Conservation (phyloP, 2,888 invertebrate species). For the Acleris cristana region DNA sequence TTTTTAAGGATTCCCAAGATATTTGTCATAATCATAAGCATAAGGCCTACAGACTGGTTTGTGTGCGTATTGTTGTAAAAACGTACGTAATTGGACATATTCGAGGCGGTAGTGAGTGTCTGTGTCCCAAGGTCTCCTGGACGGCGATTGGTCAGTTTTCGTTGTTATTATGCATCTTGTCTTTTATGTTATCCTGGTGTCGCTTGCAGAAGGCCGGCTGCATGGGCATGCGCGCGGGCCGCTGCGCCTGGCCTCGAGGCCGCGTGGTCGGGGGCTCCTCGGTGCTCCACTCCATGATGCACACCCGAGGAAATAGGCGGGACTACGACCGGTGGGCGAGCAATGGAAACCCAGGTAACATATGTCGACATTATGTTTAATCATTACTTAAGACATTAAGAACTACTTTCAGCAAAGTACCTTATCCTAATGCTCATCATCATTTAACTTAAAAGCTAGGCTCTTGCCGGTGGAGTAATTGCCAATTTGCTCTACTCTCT, state of each 20-base stretch:
- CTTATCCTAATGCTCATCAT: too few relatives aligned
- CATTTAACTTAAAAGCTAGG: too few relatives aligned
- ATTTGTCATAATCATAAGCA: too few relatives aligned
- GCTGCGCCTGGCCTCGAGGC: constrained; percentile 92
- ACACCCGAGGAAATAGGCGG: constrained; percentile 89
- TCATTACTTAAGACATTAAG: too few relatives aligned
- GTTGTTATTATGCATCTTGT: too few relatives aligned
- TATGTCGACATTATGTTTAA: too few relatives aligned
- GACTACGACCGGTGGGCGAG: constrained; percentile 93
- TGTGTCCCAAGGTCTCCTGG: background rate
- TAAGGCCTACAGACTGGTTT: too few relatives aligned
- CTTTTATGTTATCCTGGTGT: background rate
- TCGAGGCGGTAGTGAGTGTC: background rate
- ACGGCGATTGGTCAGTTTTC: too few relatives aligned
- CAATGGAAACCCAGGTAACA: constrained; percentile 89
- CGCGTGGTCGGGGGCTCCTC: constrained; percentile 93
- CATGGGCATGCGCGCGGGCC: constrained; percentile 88
- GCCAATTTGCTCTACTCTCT: too few relatives aligned
- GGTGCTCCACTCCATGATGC: constrained; percentile 92
- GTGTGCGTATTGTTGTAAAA: background rate
- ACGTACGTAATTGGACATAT: background rate
- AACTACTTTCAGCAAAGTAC: too few relatives aligned
- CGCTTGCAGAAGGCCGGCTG: constrained; percentile 81
- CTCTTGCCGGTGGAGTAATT: too few relatives aligned
- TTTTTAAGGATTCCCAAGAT: constrained; percentile 7